These are phyloP conservation scores for Telenomus remus DNA, from an alignment of 1,140 invertebrate genomes.

Conservation along the genomic window DNA sequence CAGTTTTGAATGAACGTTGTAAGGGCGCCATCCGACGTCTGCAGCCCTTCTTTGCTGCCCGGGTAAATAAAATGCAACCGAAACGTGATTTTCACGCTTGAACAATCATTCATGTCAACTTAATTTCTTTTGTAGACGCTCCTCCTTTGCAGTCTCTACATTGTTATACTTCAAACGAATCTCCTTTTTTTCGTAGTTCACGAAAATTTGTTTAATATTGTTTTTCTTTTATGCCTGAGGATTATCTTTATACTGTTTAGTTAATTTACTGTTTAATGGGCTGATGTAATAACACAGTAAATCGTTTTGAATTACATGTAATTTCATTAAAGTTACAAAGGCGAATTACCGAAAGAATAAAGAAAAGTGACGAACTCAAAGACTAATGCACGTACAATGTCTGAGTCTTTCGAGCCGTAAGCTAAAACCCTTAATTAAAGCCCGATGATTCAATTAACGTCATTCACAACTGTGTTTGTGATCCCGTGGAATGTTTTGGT, in stretches of 20 bases:
- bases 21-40: conserved; percentile 7
- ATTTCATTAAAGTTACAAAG: no score
- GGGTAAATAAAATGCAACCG: not conserved
- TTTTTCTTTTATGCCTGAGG: no score
- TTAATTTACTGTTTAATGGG: no score
- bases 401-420: not conserved
- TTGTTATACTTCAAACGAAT: not conserved
- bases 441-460: conserved; percentile 46
- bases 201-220: no score
- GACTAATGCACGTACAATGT: not conserved
- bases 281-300: no score
- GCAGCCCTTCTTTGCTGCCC: not conserved
- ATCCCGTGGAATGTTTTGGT: conserved; percentile 43
- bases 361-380: not conserved
- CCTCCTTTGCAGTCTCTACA: not conserved
- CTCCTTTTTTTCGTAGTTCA: not conserved
- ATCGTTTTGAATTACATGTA: no score
- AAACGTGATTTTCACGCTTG: not conserved
- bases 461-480: conserved; percentile 38
- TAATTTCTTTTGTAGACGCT: not conserved
- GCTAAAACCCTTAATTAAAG: conserved; percentile 10
- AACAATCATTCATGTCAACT: not conserved
- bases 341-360: not conserved
- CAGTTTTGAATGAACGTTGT: conserved; percentile 24
- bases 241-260: no score